Base-by-base conservation (phyloP, 2,888 invertebrate species). In the Mycalesis mineus region DNA sequence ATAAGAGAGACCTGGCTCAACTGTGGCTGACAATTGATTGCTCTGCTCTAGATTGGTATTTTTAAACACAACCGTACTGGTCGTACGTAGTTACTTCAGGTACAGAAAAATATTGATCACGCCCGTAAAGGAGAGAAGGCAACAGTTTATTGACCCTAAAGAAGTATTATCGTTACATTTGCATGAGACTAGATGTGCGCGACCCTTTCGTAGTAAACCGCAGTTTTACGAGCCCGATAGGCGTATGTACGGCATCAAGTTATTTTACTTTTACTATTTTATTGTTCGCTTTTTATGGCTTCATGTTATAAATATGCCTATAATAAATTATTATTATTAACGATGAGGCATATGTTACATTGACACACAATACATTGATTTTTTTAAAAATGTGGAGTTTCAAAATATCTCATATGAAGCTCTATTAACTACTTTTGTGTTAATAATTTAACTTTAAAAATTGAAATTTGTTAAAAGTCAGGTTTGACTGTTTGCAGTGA, bases 131-230 rank as follows among this genome's bases (percentile, higher is more conserved):
- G 68, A 77, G 78, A 81, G 84, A 75, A 80, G 79, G 83, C 83
- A 84, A 81, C 82, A 84, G 82, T 88, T 86, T 88, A 88, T 85
- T 84, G 85, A 82, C 84, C 80, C 84, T 86, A 80, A 85, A 85
- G 77, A 74, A 78, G 72, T 79, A 82, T 86, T 87, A 86, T 85
- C 85, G 81, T 84, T 74, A 82, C 80, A 86, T 87, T 86, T 85
- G 84, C 85, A 87, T 86, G 81, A 77, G 78, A 77, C 76, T 67
- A 71, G 71, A 70, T 73, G 74, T 74, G 73, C 73, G 31, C 73
- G 31, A 36, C 73, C 80, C 78, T 71, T 74, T 70, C 70, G 66
- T 69, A 51, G 40, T 51, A 51, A 67, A 82, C 81, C 78, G 78
- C 69, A 68, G 73, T 84, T 85, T 84, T 84, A 85, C 77, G 84